Evolutionary conservation across 2,888 invertebrate genomes (phyloP).

Genomic region (Leucozona laternaria): DNA sequence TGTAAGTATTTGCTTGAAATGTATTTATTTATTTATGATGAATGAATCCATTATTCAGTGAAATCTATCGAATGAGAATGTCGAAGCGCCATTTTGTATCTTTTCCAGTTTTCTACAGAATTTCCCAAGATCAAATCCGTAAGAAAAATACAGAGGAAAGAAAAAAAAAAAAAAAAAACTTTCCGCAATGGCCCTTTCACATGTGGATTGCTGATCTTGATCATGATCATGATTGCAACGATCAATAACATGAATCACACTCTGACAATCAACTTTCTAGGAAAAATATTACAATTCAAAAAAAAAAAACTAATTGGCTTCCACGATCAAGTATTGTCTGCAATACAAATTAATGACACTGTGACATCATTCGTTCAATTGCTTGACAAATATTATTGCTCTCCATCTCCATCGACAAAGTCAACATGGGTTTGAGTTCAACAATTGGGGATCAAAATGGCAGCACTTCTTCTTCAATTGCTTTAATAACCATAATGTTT

Average conservation of each 20-base stretch:
- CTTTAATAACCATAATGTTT: constrained; percentile 14
- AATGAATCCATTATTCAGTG: constrained; percentile 45
- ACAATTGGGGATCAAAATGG: constrained; percentile 18
- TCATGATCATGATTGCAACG: constrained; percentile 42
- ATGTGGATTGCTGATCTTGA: constrained; percentile 14
- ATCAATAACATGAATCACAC: constrained; percentile 25
- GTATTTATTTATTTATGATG: constrained; percentile 21
- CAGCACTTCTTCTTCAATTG: constrained; percentile 35
- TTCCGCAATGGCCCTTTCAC: constrained; percentile 22
- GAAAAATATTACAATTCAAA: neutral
- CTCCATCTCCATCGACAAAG: constrained; percentile 11
- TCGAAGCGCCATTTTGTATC: constrained; percentile 27
- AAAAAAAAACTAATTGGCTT: neutral
- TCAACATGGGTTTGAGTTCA: constrained; percentile 22
- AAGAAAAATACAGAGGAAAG: neutral
- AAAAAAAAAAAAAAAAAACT: neutral
- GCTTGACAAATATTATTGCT: constrained; percentile 53
- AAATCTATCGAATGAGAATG: neutral
- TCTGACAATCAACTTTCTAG: neutral
- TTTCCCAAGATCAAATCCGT: constrained; percentile 9
- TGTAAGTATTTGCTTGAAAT: constrained; percentile 56
- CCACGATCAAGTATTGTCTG: constrained; percentile 32
- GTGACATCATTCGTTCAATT: constrained; percentile 71
- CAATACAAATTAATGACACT: constrained; percentile 55
- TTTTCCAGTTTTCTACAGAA: constrained; percentile 7